These are phyloP conservation scores for Gasteruption jaculator DNA, from an alignment of 2,888 invertebrate species.

Conservation along the genomic window DNA sequence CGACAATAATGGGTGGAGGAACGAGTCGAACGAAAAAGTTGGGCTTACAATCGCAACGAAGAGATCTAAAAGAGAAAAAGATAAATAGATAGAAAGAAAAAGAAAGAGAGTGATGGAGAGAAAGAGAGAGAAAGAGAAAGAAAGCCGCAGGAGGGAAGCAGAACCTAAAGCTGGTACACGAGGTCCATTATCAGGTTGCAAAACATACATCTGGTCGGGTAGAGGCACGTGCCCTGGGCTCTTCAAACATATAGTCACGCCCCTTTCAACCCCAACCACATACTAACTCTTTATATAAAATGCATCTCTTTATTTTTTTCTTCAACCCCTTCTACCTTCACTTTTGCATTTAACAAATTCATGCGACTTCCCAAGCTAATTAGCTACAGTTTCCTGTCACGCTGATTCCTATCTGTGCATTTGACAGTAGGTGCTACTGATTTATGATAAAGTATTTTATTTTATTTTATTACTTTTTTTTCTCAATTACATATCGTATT, in stretches of 20 bases:
- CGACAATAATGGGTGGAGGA: constrained; percentile 33
- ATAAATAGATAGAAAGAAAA: too few species aligned
- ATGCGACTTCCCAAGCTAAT: too few species aligned
- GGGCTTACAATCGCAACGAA: constrained; percentile 44
- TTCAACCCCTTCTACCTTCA: too few species aligned
- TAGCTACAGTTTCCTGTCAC: too few species aligned
- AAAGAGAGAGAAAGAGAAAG: constrained; percentile 10
- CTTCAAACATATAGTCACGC: constrained; percentile 35
- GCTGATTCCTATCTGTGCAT: too few species aligned
- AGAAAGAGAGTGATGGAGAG: constrained; percentile 14
- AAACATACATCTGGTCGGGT: constrained; percentile 48
- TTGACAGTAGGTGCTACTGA: too few species aligned
- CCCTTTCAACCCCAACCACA: constrained; percentile 35
- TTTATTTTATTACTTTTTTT: too few species aligned
- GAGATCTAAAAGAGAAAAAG: constrained; percentile 48
- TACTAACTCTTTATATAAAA: too few species aligned
- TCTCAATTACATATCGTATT: too few species aligned
- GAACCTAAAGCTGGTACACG: constrained; percentile 38
- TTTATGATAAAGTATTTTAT: too few species aligned
- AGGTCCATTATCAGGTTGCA: constrained; percentile 50
- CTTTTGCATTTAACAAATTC: too few species aligned
- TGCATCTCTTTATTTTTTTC: too few species aligned
- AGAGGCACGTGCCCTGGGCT: constrained; percentile 42
- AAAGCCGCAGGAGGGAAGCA: constrained; percentile 42
- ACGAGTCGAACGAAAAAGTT: constrained; percentile 41